Conservation (phyloP, 2,113 vertebrate genomes). For the Protobothrops mucrosquamatus region DNA sequence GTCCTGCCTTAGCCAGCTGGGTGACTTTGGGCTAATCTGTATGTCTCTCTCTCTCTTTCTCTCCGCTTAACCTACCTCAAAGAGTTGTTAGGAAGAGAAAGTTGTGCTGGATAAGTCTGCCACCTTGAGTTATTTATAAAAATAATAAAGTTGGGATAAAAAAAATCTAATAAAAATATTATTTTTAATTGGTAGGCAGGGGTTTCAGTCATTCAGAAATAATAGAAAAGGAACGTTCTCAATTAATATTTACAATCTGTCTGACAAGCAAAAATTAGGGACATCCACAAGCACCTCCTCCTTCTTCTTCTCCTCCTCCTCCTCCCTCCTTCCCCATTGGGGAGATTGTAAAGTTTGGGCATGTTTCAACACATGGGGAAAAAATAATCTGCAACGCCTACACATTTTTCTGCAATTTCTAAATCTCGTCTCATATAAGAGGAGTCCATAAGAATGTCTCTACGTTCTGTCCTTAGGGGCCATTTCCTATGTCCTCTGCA, state of each 20-base stretch:
- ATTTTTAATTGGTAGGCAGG: too few relatives aligned
- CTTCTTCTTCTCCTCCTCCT: background rate
- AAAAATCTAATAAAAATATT: too few relatives aligned
- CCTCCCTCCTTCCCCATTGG: background rate
- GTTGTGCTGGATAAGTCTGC: too few relatives aligned
- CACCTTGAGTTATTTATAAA: too few relatives aligned
- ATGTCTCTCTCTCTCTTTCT: too few relatives aligned
- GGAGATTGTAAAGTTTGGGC: background rate
- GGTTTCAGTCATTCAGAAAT: too few relatives aligned
- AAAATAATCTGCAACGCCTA: too few relatives aligned
- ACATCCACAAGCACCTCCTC: background rate
- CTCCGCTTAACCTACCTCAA: too few relatives aligned
- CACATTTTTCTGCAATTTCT: background rate
- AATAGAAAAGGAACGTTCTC: background rate
- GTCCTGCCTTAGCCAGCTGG: too few relatives aligned
- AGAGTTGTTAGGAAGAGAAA: too few relatives aligned
- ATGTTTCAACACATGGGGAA: background rate
- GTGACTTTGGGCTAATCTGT: too few relatives aligned
- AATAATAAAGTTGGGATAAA: too few relatives aligned
- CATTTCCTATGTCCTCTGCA: background rate
- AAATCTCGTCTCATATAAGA: background rate
- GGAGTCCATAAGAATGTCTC: background rate
- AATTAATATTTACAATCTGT: background rate
- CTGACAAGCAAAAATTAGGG: background rate
- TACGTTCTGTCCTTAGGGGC: background rate